Conservation (phyloP, 2,797 vertebrate species). For the Gobio occitaniae region DNA sequence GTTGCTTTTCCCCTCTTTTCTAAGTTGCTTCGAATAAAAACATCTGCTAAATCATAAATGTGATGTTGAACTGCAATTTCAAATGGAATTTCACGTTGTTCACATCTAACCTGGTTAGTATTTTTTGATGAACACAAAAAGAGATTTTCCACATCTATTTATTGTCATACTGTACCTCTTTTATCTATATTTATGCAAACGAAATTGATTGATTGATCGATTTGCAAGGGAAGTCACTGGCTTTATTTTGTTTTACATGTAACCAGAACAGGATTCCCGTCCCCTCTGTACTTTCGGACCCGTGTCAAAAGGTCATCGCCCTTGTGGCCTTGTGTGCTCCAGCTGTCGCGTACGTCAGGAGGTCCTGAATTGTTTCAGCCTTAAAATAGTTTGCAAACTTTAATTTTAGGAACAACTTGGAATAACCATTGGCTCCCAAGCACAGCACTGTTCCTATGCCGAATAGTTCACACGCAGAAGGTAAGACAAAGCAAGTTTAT, state of each 20-base stretch:
- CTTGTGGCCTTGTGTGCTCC: conserved; percentile 44
- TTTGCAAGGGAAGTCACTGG: not conserved
- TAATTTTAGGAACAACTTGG: conserved; percentile 33
- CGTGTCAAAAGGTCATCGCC: conserved; percentile 58
- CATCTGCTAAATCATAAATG: not conserved
- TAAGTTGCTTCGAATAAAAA: not conserved
- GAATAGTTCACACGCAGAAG: not conserved
- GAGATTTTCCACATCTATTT: not conserved
- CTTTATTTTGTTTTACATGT: not conserved
- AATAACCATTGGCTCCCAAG: conserved; percentile 29
- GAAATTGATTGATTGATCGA: not conserved
- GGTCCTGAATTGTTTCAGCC: conserved; percentile 27
- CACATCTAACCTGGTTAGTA: not conserved
- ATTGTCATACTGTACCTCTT: not conserved
- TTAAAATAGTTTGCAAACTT: conserved; percentile 55
- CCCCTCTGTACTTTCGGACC: conserved; percentile 17
- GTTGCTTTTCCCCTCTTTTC: not conserved
- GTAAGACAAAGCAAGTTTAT: conserved; percentile 4
- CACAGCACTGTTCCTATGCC: not conserved
- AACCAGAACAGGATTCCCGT: conserved; percentile 13
- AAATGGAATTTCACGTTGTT: not conserved
- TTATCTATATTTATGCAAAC: not conserved
- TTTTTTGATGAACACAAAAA: not conserved
- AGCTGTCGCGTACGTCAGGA: conserved; percentile 58
- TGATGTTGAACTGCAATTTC: not conserved